Evolutionary conservation across 2,113 vertebrate species (phyloP).

Genomic region (Thamnaconus septentrionalis): DNA sequence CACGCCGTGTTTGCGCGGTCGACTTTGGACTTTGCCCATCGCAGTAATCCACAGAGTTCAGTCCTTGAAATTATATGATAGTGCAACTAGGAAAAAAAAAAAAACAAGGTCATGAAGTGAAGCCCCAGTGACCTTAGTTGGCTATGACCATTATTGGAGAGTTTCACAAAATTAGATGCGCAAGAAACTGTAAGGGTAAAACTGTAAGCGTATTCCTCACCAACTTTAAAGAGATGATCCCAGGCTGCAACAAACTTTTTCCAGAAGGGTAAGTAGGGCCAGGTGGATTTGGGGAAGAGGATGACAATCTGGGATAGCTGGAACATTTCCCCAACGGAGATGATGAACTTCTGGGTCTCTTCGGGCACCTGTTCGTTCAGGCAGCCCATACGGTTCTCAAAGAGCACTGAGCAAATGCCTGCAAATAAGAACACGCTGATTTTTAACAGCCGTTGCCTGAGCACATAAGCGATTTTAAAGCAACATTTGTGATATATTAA

Average conservation of each 20-base stretch:
- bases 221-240: conserved; percentile 78
- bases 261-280: conserved; percentile 76
- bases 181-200: too few species aligned
- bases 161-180: too few species aligned
- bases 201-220: conserved; percentile 49
- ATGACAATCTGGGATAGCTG: conserved; percentile 64
- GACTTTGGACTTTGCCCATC: too few species aligned
- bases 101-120: too few species aligned
- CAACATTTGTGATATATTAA: too few species aligned
- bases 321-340: conserved; percentile 79
- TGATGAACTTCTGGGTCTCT: conserved; percentile 77
- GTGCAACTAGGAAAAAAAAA: background rate
- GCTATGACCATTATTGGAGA: too few species aligned
- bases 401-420: conserved; percentile 78
- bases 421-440: background rate
- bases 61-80: conserved; percentile 9
- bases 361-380: conserved; percentile 70
- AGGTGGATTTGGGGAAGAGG: conserved; percentile 70
- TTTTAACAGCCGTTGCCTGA: background rate
- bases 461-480: too few species aligned
- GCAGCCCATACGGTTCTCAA: conserved; percentile 79
- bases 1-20: too few species aligned
- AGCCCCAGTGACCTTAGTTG: too few species aligned
- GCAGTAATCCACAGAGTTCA: too few species aligned
- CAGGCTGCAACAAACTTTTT: conserved; percentile 73